A percentile compares a stretch with the other conserved stretches of the same genome.
Evolutionary conservation across 2,888 invertebrate genomes (phyloP).

Genomic region (Pollenia angustigena): DNA sequence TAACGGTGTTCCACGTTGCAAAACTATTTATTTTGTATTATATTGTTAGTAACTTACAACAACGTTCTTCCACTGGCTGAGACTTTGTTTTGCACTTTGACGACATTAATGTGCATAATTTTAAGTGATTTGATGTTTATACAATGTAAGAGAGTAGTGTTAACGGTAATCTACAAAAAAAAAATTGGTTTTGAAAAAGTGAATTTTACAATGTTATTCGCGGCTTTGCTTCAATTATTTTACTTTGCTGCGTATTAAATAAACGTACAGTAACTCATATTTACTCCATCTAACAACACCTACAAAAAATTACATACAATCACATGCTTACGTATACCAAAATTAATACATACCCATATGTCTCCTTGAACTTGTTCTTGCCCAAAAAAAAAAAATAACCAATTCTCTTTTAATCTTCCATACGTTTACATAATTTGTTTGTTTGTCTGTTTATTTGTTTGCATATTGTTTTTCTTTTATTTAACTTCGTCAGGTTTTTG

Average conservation of each 20-base stretch:
- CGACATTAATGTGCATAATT: too few relatives aligned
- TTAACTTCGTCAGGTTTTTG: background rate
- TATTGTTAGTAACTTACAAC: too few relatives aligned
- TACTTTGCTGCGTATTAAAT: slow-evolving; percentile 48
- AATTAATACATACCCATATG: background rate
- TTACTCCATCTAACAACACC: background rate
- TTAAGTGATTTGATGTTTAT: too few relatives aligned
- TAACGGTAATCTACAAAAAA: too few relatives aligned
- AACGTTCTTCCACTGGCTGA: too few relatives aligned
- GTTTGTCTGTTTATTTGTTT: slow-evolving; percentile 31
- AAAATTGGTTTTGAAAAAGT: too few relatives aligned
- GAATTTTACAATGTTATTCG: too few relatives aligned
- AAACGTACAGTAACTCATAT: slow-evolving; percentile 27
- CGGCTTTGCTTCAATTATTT: background rate
- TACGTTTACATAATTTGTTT: slow-evolving; percentile 58
- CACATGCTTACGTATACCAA: background rate
- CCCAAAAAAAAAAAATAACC: slow-evolving; percentile 30
- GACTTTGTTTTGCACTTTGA: too few relatives aligned
- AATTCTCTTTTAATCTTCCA: slow-evolving; percentile 27
- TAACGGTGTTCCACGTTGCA: too few relatives aligned
- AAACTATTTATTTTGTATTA: too few relatives aligned
- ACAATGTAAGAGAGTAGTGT: too few relatives aligned
- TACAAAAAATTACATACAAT: background rate
- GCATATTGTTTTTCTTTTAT: slow-evolving; percentile 15
- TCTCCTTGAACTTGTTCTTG: slow-evolving; percentile 4